Base-by-base conservation (phyloP, 2,888 invertebrate species). In the Chesias legatella region DNA sequence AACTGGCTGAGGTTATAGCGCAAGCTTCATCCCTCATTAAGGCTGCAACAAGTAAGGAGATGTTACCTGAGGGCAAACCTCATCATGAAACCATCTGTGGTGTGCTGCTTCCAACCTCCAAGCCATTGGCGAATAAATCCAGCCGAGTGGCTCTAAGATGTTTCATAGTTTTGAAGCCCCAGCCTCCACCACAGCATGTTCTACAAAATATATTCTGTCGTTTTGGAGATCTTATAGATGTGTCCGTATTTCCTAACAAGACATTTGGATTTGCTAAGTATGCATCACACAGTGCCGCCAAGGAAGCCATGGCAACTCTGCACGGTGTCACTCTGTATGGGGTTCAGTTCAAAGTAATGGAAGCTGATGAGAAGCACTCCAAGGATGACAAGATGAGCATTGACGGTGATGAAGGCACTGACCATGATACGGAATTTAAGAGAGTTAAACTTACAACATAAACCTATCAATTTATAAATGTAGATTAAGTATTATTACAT, bases 221-320 rank as follows among this genome's bases (percentile, higher is more conserved):
- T 60, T 98, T 98, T 84, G 97, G 97, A 6, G 92, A 94, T 72
- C 90, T 98, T 1, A 97, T 98, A 53, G 96, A 97, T 72, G 94
- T 97, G 1, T 95, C 94, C 67, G 91, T 96, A 75, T 88, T 97
- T 53, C 93, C 93, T 37, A 94, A 96, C 66, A 95, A 96, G 77
- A 97, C 95, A 67, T 98, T 95, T 84, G 98, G 98, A 0, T 98
- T 96, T 82, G 97, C 94, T 0, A 96, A 95, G 73, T 98, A 94
- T 85, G 94, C 96, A 3, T 92, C 90, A 23, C 89, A 90, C 37
- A 92, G 91, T 31, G 92, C 95, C 48, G 98, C 98, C 0, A 90
- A 92, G 51, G 90, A 92, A 53, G 96, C 96, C 2, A 94, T 95
- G 33, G 67, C 45, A 29, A 72, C 71, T 6, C 76, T 98, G 22